A percentile compares a stretch with the other conserved stretches of the same genome.
These are phyloP conservation scores for Gastracanthus pulcherrimus DNA, from an alignment of 2,888 invertebrate species.

Conservation along the genomic window DNA sequence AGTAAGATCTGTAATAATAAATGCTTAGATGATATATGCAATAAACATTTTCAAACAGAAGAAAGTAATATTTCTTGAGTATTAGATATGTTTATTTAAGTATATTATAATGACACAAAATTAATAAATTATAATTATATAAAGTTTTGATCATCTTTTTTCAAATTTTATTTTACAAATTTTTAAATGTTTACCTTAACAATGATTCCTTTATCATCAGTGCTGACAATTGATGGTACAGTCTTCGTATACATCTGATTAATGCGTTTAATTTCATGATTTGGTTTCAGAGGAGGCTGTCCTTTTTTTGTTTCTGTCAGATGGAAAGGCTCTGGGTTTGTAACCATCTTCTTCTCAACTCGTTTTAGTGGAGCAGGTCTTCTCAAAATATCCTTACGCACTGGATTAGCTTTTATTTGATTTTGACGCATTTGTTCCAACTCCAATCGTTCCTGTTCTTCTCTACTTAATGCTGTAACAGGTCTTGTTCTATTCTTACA, in stretches of 20 bases:
- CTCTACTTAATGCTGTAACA: constrained; percentile 79
- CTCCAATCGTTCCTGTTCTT: constrained; percentile 82
- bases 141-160: neutral
- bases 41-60: constrained; percentile 7
- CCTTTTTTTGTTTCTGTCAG: constrained; percentile 79
- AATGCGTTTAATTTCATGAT: constrained; percentile 30
- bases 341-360: constrained; percentile 80
- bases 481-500: constrained; percentile 79
- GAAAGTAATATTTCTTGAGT: too few species aligned
- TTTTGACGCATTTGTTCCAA: constrained; percentile 83
- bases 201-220: constrained; percentile 61
- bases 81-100: neutral
- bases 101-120: neutral
- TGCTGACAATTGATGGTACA: constrained; percentile 63
- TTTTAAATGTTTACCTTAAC: constrained; percentile 57
- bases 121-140: constrained; percentile 1
- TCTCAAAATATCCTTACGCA: constrained; percentile 81
- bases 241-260: constrained; percentile 54
- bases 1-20: too few species aligned
- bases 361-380: constrained; percentile 75
- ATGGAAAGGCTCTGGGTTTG: constrained; percentile 83
- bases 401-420: constrained; percentile 84
- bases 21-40: too few species aligned
- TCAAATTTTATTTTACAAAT: neutral
- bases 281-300: constrained; percentile 8